phyloP scores from a whole-genome alignment of 2,888 invertebrate genomes.

The Pristionchus fissidentatus region DNA sequence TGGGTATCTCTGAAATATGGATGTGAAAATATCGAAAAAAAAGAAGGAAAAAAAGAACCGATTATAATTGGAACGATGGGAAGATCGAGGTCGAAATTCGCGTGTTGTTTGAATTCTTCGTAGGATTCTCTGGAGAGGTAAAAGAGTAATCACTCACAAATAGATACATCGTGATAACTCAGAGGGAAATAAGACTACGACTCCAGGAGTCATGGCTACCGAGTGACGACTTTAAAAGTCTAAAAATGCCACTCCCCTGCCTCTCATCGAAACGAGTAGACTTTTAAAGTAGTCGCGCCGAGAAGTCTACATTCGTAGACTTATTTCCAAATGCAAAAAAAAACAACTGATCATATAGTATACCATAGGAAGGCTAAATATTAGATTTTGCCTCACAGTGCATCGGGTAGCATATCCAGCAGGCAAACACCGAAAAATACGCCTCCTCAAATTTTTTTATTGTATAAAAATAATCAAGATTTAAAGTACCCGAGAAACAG shows the following conservation, averaged over 20 bases:
- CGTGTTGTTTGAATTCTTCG: not conserved
- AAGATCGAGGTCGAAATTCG: not conserved
- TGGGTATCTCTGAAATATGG: not conserved
- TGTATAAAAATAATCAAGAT: too few species aligned
- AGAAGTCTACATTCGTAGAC: too few species aligned
- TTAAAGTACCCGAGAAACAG: constrained; percentile 32
- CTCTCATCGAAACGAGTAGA: too few species aligned
- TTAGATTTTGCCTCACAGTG: not conserved
- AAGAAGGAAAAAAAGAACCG: not conserved
- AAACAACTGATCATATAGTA: too few species aligned
- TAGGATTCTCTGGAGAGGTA: not conserved
- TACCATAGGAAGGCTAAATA: not conserved
- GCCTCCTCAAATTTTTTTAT: not conserved
- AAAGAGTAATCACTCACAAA: too few species aligned
- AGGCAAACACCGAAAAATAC: constrained; percentile 44
- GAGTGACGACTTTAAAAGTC: too few species aligned
- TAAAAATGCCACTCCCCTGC: too few species aligned
- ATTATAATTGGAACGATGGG: constrained; percentile 24
- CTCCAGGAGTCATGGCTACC: too few species aligned
- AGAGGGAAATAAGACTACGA: not conserved
- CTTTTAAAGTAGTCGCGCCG: too few species aligned
- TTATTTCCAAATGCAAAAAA: too few species aligned
- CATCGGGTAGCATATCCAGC: constrained; percentile 46
- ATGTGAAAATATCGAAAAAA: not conserved
- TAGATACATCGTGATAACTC: not conserved